Evolutionary conservation across 2,888 invertebrate species (phyloP), one percentile per base, ranked within the genome.

Genomic region (Orthosia gothica): DNA sequence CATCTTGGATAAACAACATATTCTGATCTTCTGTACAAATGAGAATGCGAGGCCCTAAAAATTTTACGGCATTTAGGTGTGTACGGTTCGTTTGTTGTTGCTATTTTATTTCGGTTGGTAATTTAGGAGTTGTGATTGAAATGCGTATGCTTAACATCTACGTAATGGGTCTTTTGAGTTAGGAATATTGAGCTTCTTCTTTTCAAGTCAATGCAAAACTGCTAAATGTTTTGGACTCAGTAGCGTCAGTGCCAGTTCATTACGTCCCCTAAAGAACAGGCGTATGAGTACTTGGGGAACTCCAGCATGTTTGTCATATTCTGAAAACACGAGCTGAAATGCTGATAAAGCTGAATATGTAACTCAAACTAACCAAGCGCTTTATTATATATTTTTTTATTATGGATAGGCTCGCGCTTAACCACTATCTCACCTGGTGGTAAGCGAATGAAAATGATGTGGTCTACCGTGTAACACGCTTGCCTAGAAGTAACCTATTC

Each of bases 1-100:
- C 40, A 57, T 84, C 74, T 59, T 67, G 73, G 45, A 75, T 76
- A 83, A 85, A 83, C 74, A 74, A 65, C 67, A 66, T 76, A 74
- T 71, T 61, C 50, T 65, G 61, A 67, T 76, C 58, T 69, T 16
- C 23, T 64, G 54, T 45, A 47, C 62, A 74, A 84, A 82, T 76
- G 79, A 81, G 81, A 71, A 75, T 62, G 45, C 47, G 50, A 12
- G 23, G 45, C 76, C 40, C 57, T 85, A 83, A 85, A 85, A 63
- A 23, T 68, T 73, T 81, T 83, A 83, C 62, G 32, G 62, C n/a
- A 15, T 55, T 76, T 78, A 77, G 59, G 66, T 70, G 71, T 58
- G 62, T 68, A 61, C 40, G 47, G 32, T 69, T 79, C 59, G 59
- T 66, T 73, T 55, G 32, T 55, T 74, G 47, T 76, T 74, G 23